phyloP scores from a whole-genome alignment of 2,113 vertebrate species.

The Nibea coibor region DNA sequence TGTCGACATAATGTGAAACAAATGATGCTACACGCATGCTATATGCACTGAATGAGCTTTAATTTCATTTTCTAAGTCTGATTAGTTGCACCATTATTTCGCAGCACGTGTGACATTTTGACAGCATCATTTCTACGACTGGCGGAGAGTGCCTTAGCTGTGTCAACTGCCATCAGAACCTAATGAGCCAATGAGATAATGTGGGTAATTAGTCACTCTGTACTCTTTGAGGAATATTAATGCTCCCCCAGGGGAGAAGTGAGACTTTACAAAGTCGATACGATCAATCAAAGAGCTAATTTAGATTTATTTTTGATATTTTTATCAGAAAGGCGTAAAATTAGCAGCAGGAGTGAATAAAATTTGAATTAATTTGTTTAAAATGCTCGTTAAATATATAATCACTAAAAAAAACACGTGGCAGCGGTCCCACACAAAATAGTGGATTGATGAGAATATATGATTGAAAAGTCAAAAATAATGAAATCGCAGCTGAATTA shows the following conservation, averaged over 20 bases:
- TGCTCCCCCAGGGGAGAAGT: constrained; percentile 25
- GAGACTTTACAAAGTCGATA: constrained; percentile 29
- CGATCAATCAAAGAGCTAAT: constrained; percentile 36
- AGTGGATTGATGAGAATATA: neutral
- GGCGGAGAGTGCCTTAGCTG: constrained; percentile 6
- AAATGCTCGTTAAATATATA: neutral
- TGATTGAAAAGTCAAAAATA: neutral
- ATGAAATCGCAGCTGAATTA: neutral
- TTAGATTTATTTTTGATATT: constrained; percentile 21
- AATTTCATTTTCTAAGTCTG: constrained; percentile 3
- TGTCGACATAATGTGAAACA: neutral
- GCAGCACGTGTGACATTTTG: constrained; percentile 35
- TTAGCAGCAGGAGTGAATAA: neutral
- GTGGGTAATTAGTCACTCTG: constrained; percentile 55
- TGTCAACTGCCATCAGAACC: constrained; percentile 33
- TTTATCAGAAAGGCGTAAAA: neutral
- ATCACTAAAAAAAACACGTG: neutral
- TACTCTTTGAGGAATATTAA: constrained; percentile 32
- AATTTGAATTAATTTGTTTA: neutral
- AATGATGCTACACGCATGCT: neutral
- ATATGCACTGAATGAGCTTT: neutral
- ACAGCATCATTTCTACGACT: constrained; percentile 39
- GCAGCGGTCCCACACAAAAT: neutral
- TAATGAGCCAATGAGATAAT: constrained; percentile 61
- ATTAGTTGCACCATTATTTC: constrained; percentile 19